Conservation (phyloP, 1,140 invertebrate species). For the Rhagoletis zephyria region DNA sequence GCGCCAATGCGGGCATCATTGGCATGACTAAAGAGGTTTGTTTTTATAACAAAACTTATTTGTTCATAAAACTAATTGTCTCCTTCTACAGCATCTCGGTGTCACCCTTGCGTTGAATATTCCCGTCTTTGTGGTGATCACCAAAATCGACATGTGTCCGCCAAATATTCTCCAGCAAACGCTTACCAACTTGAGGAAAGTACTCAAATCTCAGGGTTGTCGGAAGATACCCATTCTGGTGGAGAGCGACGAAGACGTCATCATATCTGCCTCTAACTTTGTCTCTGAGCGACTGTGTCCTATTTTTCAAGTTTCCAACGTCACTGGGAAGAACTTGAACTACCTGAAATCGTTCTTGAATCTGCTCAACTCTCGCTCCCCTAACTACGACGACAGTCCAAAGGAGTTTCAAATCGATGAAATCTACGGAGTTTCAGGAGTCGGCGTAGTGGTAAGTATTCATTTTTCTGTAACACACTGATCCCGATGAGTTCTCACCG, state of each 20-base stretch:
- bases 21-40: conserved; percentile 99
- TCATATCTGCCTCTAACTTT: conserved; percentile 97
- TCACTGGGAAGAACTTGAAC: conserved; percentile 94
- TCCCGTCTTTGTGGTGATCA: conserved; percentile 99
- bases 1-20: conserved; percentile 97
- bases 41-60: too few relatives aligned
- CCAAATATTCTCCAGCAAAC: conserved; percentile 96
- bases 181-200: conserved; percentile 89
- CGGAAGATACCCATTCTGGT: conserved; percentile 98
- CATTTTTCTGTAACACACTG: conserved; percentile 95
- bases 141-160: conserved; percentile 99
- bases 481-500: too few relatives aligned
- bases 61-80: too few relatives aligned
- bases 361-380: conserved; percentile 91
- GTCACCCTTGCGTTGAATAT: conserved; percentile 95
- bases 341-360: conserved; percentile 98
- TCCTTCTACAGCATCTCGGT: conserved; percentile 98
- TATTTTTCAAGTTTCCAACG: conserved; percentile 99
- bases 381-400: conserved; percentile 88
- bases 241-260: conserved; percentile 93
- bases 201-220: conserved; percentile 97
- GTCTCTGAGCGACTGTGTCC: conserved; percentile 98
- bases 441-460: conserved; percentile 98
- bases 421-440: conserved; percentile 98
- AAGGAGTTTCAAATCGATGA: conserved; percentile 99